These are phyloP conservation scores for Xestia c-nigrum DNA, from an alignment of 2,888 invertebrate genomes.

Conservation along the genomic window DNA sequence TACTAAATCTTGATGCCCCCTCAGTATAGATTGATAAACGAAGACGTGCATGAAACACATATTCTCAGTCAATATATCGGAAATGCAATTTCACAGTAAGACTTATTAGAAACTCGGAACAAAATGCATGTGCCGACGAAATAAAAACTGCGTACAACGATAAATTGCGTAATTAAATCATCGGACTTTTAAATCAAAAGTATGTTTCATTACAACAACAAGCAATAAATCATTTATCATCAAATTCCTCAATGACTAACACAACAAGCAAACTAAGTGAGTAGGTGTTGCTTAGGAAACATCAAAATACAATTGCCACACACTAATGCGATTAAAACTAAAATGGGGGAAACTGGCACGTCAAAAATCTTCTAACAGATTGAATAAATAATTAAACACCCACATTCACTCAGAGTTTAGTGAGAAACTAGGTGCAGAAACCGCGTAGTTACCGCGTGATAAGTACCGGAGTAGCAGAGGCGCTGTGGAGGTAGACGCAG, in stretches of 20 bases:
- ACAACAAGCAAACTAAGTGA: constrained; percentile 31
- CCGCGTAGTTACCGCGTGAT: constrained; percentile 76
- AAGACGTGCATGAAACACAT: neutral
- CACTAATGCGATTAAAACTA: constrained; percentile 69
- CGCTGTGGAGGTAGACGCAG: constrained; percentile 67
- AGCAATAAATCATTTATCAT: constrained; percentile 54
- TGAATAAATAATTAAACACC: constrained; percentile 86
- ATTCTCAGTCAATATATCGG: neutral
- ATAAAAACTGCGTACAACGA: constrained; percentile 21
- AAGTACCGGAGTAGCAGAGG: constrained; percentile 71
- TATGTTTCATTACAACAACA: constrained; percentile 42
- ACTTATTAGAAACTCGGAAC: neutral
- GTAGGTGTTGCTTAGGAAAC: constrained; percentile 34
- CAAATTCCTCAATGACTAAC: constrained; percentile 57
- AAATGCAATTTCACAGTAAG: neutral
- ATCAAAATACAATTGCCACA: constrained; percentile 54
- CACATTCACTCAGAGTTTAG: constrained; percentile 73
- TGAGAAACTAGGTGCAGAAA: constrained; percentile 82
- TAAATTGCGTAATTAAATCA: constrained; percentile 28
- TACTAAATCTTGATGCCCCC: constrained; percentile 12
- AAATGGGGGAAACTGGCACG: constrained; percentile 56
- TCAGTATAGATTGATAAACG: constrained; percentile 6
- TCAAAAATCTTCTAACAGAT: constrained; percentile 75
- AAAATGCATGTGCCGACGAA: constrained; percentile 7
- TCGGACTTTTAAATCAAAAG: constrained; percentile 33